phyloP scores from a whole-genome alignment of 2,888 invertebrate species.

The Corythucha ciliata region DNA sequence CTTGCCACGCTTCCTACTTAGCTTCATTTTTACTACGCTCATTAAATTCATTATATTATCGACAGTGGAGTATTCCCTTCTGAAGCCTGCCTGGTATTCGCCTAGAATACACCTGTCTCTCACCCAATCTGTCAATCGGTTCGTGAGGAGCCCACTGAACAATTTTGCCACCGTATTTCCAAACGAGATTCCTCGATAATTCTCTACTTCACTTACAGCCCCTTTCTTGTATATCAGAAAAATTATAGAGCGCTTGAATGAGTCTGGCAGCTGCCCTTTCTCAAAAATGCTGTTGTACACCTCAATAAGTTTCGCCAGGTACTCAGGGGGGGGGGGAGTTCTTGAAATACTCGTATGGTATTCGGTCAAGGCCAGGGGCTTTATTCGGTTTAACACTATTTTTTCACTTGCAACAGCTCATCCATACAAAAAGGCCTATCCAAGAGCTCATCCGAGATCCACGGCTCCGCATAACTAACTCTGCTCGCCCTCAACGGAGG shows the following conservation, averaged over 20 bases:
- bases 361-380: conserved; percentile 15
- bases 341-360: conserved; percentile 19
- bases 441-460: neutral
- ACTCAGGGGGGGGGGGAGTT: neutral
- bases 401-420: conserved; percentile 6
- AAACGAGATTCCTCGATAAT: conserved; percentile 16
- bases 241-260: conserved; percentile 12
- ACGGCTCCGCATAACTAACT: too few species aligned
- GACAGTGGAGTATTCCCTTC: conserved; percentile 11
- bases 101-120: neutral
- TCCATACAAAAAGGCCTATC: conserved; percentile 1
- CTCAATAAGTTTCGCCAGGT: conserved; percentile 1
- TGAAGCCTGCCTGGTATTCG: conserved; percentile 18
- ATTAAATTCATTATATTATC: conserved; percentile 12
- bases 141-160: neutral
- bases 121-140: conserved; percentile 8
- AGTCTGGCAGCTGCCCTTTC: conserved; percentile 9
- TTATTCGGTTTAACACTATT: conserved; percentile 3
- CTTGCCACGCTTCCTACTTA: neutral
- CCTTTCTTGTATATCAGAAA: conserved; percentile 18
- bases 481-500: too few species aligned
- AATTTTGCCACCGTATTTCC: conserved; percentile 11
- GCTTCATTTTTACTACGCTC: conserved; percentile 4
- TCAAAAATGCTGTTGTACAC: conserved; percentile 19
- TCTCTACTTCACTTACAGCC: neutral